Conservation (phyloP, 2,113 vertebrate genomes). For the Oplegnathus fasciatus region DNA sequence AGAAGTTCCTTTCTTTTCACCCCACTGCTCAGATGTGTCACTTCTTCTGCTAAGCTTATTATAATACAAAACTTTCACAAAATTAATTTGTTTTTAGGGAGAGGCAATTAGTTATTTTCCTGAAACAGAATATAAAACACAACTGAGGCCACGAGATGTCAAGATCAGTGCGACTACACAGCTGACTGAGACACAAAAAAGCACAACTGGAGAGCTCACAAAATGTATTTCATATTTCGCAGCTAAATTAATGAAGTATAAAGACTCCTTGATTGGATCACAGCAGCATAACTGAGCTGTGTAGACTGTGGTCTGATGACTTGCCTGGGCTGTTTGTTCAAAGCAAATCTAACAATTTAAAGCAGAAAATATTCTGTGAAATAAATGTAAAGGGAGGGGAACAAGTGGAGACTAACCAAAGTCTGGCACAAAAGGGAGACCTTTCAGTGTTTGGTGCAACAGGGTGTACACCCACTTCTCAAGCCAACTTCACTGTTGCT, state of each 20-base stretch:
- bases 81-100: neutral
- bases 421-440: conserved; percentile 12
- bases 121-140: neutral
- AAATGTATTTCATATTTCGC: conserved; percentile 2
- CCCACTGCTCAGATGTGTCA: neutral
- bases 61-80: conserved; percentile 13
- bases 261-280: conserved; percentile 36
- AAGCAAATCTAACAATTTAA: conserved; percentile 23
- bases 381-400: neutral
- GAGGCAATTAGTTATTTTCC: neutral
- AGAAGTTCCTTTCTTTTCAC: conserved; percentile 3
- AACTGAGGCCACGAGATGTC: neutral
- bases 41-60: conserved; percentile 6
- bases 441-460: conserved; percentile 26
- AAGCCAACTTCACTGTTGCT: conserved; percentile 12
- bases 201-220: neutral
- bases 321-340: conserved; percentile 35
- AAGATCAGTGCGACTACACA: neutral
- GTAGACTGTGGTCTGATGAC: conserved; percentile 30
- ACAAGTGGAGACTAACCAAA: conserved; percentile 8
- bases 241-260: conserved; percentile 15
- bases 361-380: conserved; percentile 17
- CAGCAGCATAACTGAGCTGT: conserved; percentile 30
- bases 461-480: conserved; percentile 26
- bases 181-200: neutral